Conservation (phyloP, 1,140 invertebrate genomes). For the Portunus trituberculatus region DNA sequence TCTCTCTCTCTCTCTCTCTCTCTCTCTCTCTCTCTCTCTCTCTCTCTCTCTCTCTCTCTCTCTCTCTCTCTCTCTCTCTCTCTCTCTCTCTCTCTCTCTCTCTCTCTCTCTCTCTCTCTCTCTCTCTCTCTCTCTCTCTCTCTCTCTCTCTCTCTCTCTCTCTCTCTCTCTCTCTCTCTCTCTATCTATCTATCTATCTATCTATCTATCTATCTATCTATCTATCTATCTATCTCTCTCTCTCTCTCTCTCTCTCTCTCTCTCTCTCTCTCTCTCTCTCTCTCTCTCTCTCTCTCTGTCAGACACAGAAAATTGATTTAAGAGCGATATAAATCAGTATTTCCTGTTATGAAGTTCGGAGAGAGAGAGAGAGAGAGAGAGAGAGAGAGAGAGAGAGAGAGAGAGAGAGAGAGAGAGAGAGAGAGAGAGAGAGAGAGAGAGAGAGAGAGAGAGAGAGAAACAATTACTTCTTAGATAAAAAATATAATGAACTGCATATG, state of each 20-base stretch:
- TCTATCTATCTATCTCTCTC: constrained; percentile 42
- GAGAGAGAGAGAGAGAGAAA: no score
- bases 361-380: no score
- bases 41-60: constrained; percentile 27
- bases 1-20: constrained; percentile 50
- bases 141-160: constrained; percentile 48
- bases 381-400: no score
- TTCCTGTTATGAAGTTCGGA: no score
- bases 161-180: background rate
- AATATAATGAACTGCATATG: no score
- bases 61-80: constrained; percentile 52
- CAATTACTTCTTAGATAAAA: no score
- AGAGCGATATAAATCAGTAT: no score
- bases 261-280: constrained; percentile 48
- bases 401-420: no score
- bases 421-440: no score
- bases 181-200: constrained; percentile 28
- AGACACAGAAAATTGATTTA: background rate
- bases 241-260: constrained; percentile 52
- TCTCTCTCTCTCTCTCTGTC: background rate
- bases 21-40: constrained; percentile 23
- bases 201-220: constrained; percentile 39
- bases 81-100: constrained; percentile 41
- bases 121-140: constrained; percentile 52
- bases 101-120: background rate